Evolutionary conservation across 2,113 vertebrate genomes (phyloP).

Genomic region (Cynopterus brachyotis): DNA sequence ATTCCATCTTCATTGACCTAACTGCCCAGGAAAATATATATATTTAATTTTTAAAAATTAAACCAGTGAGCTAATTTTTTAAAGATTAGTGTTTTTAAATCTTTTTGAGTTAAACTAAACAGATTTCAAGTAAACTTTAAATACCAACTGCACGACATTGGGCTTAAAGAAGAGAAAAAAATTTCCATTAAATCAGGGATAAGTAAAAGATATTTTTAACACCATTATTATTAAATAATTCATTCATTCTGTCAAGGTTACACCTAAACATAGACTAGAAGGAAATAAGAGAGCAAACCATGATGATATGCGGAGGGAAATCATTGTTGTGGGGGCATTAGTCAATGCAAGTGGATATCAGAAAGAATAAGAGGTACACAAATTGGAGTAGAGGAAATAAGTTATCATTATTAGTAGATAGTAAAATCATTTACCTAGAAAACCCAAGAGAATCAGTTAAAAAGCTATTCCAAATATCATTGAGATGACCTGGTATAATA

Average conservation of each 20-base stretch:
- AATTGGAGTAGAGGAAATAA: not conserved
- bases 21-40: not conserved
- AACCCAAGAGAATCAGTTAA: not conserved
- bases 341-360: not conserved
- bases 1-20: not conserved
- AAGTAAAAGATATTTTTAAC: not conserved
- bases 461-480: not conserved
- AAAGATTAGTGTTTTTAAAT: not conserved
- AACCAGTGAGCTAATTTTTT: not conserved
- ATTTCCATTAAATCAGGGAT: not conserved
- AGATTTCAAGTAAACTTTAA: not conserved
- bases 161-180: not conserved
- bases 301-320: not conserved
- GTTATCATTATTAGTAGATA: not conserved
- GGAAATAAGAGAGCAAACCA: not conserved
- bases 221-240: not conserved
- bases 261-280: not conserved
- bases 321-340: not conserved
- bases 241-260: not conserved
- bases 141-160: not conserved
- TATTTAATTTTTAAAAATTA: not conserved
- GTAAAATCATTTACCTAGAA: not conserved
- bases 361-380: not conserved
- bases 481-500: not conserved
- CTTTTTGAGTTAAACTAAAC: not conserved